Percentiles rank a stretch among this genome's conserved stretches.
Conservation (phyloP, 2,797 vertebrate species). For the Bufotes viridis region DNA sequence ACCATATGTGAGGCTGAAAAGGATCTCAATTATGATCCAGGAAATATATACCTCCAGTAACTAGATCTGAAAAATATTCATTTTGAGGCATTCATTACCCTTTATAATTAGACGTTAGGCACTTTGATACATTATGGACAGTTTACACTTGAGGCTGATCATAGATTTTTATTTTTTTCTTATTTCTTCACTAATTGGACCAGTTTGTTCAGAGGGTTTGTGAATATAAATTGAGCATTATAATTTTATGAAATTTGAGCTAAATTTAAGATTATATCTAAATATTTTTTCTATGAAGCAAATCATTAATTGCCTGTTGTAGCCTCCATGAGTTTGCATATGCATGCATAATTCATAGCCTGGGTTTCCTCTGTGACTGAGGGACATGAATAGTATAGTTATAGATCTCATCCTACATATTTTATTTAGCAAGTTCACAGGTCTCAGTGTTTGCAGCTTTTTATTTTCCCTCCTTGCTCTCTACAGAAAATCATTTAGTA, state of each 20-base stretch:
- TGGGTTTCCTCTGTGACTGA: background rate
- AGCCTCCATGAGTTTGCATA: slow-evolving; percentile 6
- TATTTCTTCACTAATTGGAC: background rate
- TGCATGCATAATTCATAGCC: slow-evolving; percentile 5
- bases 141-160: background rate
- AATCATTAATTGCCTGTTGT: background rate
- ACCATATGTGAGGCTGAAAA: slow-evolving; percentile 37
- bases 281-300: background rate
- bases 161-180: background rate
- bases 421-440: background rate
- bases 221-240: background rate
- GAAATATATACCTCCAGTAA: background rate
- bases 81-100: background rate
- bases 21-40: background rate
- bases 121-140: background rate
- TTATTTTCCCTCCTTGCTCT: background rate
- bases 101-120: background rate
- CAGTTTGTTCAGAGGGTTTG: background rate
- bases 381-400: background rate
- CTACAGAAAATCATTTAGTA: slow-evolving; percentile 5
- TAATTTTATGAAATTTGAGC: background rate
- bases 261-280: background rate
- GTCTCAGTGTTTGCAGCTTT: background rate
- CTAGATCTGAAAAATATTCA: background rate
- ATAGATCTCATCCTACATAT: background rate